A percentile compares a stretch with the other conserved stretches of the same genome.
These are phyloP conservation scores for Drosophila lacicola DNA, from an alignment of 2,888 invertebrate species.

Conservation along the genomic window DNA sequence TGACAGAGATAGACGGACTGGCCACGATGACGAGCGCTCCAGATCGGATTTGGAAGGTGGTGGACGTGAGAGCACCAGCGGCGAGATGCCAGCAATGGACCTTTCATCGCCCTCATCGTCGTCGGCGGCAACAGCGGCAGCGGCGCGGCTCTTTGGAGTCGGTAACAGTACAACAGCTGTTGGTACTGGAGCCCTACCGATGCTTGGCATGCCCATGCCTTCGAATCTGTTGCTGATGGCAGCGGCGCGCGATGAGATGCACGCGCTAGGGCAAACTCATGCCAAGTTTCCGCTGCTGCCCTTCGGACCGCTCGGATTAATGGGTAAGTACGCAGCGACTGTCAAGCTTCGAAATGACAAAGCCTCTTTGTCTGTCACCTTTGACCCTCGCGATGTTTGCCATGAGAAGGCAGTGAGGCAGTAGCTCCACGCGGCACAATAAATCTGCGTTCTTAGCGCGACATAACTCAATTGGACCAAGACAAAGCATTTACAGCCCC, in stretches of 20 bases:
- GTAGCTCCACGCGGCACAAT: constrained; percentile 51
- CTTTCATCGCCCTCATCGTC: constrained; percentile 86
- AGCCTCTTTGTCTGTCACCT: constrained; percentile 84
- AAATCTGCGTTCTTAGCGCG: constrained; percentile 69
- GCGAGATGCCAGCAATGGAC: constrained; percentile 85
- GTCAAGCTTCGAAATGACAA: constrained; percentile 77
- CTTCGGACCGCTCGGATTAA: constrained; percentile 94
- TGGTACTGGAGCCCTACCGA: constrained; percentile 47
- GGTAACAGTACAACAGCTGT: constrained; percentile 34
- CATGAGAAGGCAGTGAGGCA: constrained; percentile 41
- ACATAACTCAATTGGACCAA: constrained; percentile 85
- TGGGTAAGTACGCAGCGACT: constrained; percentile 84
- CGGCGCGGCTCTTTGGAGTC: constrained; percentile 54
- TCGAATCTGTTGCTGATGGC: constrained; percentile 84
- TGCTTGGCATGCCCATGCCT: constrained; percentile 80
- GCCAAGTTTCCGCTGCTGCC: constrained; percentile 89
- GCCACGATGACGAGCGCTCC: constrained; percentile 67
- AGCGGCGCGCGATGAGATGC: constrained; percentile 83
- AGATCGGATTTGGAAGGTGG: constrained; percentile 61
- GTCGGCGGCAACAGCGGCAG: constrained; percentile 65
- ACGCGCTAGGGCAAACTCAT: constrained; percentile 75
- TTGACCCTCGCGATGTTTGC: constrained; percentile 77
- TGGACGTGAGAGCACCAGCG: constrained; percentile 55
- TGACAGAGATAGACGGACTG: constrained; percentile 54
- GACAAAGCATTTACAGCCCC: constrained; percentile 74